These are phyloP conservation scores for Poecilus cupreus DNA, from an alignment of 2,888 invertebrate genomes.

Conservation along the genomic window DNA sequence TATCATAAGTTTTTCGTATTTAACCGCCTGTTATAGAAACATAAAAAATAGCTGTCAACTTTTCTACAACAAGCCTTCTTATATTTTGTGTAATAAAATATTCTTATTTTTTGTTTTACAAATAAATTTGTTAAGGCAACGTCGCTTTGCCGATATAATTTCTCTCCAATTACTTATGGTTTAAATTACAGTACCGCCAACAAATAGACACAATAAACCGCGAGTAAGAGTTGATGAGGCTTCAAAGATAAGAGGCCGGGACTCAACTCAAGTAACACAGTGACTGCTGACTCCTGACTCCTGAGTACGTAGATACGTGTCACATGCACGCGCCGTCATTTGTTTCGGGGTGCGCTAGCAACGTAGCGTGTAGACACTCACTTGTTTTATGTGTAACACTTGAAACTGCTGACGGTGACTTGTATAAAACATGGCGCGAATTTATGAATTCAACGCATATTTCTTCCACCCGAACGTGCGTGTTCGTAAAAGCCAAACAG, in stretches of 20 bases:
- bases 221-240: constrained; percentile 12
- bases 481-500: constrained; percentile 33
- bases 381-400: constrained; percentile 56
- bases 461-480: constrained; percentile 19
- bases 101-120: too few relatives aligned
- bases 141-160: background rate
- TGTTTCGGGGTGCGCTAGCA: constrained; percentile 14
- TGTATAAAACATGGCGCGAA: constrained; percentile 51
- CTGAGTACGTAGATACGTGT: constrained; percentile 33
- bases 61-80: too few relatives aligned
- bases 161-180: background rate
- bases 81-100: too few relatives aligned
- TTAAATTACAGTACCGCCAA: background rate
- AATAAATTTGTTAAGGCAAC: too few relatives aligned
- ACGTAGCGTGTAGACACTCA: constrained; percentile 28
- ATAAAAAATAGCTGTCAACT: too few relatives aligned
- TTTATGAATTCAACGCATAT: constrained; percentile 45
- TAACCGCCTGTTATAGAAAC: too few relatives aligned
- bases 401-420: constrained; percentile 56
- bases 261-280: constrained; percentile 20
- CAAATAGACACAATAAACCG: constrained; percentile 5
- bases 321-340: constrained; percentile 30
- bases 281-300: background rate
- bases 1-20: too few relatives aligned
- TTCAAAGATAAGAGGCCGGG: constrained; percentile 12